Percentiles rank a stretch among this genome's conserved stretches.
Evolutionary conservation across 1,140 invertebrate genomes (phyloP).

Genomic region (Magallana ariakensis): DNA sequence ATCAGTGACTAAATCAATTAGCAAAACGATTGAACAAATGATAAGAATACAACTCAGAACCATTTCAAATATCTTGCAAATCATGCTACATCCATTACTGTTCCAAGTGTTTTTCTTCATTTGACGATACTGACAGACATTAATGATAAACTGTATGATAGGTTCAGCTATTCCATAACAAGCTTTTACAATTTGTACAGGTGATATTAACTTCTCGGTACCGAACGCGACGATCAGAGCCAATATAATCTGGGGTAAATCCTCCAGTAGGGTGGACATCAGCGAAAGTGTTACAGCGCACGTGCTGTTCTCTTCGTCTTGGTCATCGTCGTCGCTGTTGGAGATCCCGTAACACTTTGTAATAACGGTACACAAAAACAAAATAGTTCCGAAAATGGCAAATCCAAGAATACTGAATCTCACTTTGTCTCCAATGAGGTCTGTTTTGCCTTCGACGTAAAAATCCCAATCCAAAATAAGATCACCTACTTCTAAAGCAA

Average conservation of each 20-base stretch:
- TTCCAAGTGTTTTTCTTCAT: not conserved
- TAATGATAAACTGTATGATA: not conserved
- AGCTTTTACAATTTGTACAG: constrained; percentile 3
- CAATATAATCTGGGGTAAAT: not conserved
- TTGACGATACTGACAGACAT: not conserved
- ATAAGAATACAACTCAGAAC: no score
- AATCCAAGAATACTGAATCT: not conserved
- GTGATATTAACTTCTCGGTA: not conserved
- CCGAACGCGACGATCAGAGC: not conserved
- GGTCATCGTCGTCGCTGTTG: not conserved
- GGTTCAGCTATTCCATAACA: not conserved
- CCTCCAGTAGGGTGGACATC: not conserved
- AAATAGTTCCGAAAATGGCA: not conserved
- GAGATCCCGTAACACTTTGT: not conserved
- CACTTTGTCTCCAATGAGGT: not conserved
- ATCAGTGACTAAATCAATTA: no score
- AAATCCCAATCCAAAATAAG: constrained; percentile 17
- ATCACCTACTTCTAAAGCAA: not conserved
- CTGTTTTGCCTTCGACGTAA: constrained; percentile 5
- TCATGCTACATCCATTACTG: no score
- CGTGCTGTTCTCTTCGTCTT: not conserved
- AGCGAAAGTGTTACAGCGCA: not conserved
- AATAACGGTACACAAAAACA: not conserved
- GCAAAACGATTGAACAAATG: no score
- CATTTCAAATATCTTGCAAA: no score